Percentiles rank a stretch among this genome's conserved stretches.
Evolutionary conservation across 2,888 invertebrate genomes (phyloP).

Genomic region (Auanema freiburgensis): DNA sequence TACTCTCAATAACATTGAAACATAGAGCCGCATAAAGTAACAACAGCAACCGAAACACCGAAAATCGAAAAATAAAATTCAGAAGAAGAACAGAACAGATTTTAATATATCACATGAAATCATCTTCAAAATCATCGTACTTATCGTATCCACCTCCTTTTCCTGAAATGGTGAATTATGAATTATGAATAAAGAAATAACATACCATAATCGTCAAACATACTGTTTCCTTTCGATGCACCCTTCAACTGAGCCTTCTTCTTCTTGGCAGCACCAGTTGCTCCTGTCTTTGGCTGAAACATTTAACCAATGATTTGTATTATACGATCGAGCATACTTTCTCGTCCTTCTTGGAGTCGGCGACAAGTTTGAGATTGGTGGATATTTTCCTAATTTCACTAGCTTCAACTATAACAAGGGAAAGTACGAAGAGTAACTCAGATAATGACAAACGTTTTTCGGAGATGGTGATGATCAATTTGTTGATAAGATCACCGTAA

Average conservation of each 20-base stretch:
- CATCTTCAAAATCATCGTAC: too few relatives aligned
- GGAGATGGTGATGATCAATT: slow-evolving; percentile 33
- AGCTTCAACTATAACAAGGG: slow-evolving; percentile 34
- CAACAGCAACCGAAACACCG: slow-evolving; percentile 6
- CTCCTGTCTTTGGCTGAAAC: slow-evolving; percentile 11
- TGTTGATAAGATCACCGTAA: slow-evolving; percentile 43
- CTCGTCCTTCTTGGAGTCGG: slow-evolving; percentile 47
- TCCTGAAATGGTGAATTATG: neutral
- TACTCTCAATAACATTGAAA: neutral
- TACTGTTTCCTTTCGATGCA: slow-evolving; percentile 27
- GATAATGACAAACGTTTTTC: slow-evolving; percentile 35
- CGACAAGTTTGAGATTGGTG: slow-evolving; percentile 43
- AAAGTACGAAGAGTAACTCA: too few relatives aligned
- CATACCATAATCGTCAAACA: slow-evolving; percentile 37
- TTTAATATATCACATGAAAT: too few relatives aligned
- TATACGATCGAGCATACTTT: slow-evolving; percentile 17
- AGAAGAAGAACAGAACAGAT: neutral
- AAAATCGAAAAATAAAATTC: neutral
- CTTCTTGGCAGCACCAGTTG: slow-evolving; percentile 26
- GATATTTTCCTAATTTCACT: slow-evolving; percentile 50
- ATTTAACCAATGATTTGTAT: neutral
- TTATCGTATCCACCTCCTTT: too few relatives aligned
- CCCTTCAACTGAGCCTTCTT: slow-evolving; percentile 34
- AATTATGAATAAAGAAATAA: slow-evolving; percentile 1
- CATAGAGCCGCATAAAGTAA: neutral